Evolutionary conservation across 2,797 vertebrate species (phyloP).

Genomic region (Sebastes kiyomatsui): DNA sequence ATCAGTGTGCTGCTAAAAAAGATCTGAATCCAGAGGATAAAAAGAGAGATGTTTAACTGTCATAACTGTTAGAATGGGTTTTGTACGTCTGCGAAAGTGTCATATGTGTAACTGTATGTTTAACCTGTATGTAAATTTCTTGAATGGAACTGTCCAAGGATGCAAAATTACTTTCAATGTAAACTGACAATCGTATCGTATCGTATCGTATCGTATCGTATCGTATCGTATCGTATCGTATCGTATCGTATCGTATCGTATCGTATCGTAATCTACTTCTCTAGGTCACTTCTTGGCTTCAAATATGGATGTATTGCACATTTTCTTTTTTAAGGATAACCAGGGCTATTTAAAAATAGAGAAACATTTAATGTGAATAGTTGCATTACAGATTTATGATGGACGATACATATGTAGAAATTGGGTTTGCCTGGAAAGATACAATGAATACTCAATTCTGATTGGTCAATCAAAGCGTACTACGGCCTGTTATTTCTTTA

Average conservation of each 20-base stretch:
- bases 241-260: not conserved
- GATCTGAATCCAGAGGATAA: not conserved
- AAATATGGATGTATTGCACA: not conserved
- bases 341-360: not conserved
- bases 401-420: not conserved
- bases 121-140: not conserved
- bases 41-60: too few relatives aligned
- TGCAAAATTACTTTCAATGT: not conserved
- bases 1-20: not conserved
- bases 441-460: not conserved
- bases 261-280: not conserved
- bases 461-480: not conserved
- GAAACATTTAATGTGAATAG: not conserved
- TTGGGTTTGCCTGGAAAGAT: not conserved
- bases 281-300: not conserved
- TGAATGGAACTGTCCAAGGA: accelerated
- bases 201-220: not conserved
- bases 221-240: not conserved
- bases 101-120: not conserved
- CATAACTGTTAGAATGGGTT: not conserved
- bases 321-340: not conserved
- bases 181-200: not conserved
- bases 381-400: too few relatives aligned
- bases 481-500: too few relatives aligned
- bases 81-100: not conserved